These are phyloP conservation scores for Rhinella marina DNA, from an alignment of 2,797 vertebrate genomes.

Conservation along the genomic window DNA sequence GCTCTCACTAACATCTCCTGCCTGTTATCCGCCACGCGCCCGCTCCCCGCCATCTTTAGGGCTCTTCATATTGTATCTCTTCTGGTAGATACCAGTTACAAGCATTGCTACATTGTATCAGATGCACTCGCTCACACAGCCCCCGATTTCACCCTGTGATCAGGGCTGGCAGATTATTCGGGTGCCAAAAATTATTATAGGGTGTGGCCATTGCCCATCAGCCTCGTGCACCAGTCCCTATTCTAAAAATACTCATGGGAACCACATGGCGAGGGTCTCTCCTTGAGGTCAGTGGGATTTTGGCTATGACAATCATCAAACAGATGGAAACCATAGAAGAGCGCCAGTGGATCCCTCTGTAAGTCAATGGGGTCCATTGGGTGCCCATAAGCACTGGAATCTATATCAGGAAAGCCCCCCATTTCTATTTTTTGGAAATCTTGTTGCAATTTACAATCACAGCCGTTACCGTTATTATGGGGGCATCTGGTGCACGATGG, in stretches of 20 bases:
- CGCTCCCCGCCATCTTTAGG: not conserved
- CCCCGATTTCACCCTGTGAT: not conserved
- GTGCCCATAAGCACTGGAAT: not conserved
- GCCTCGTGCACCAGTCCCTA: not conserved
- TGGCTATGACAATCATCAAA: not conserved
- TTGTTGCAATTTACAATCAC: too few species aligned
- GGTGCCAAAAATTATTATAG: not conserved
- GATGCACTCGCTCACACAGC: not conserved
- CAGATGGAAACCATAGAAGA: not conserved
- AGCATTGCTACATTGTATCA: not conserved
- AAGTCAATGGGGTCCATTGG: not conserved
- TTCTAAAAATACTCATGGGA: not conserved
- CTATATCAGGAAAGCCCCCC: not conserved
- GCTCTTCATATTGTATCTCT: not conserved
- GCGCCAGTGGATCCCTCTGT: not conserved
- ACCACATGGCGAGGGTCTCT: not conserved
- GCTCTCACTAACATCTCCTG: slow-evolving; percentile 14
- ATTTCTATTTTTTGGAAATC: too few species aligned
- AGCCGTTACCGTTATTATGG: too few species aligned
- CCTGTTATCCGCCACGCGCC: not conserved
- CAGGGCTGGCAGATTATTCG: not conserved
- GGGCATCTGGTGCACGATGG: too few species aligned
- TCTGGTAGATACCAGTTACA: not conserved
- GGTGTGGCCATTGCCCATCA: not conserved
- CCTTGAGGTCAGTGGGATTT: not conserved